Evolutionary conservation across 1,140 invertebrate genomes (phyloP).

Genomic region (Drosophila rhopaloa): DNA sequence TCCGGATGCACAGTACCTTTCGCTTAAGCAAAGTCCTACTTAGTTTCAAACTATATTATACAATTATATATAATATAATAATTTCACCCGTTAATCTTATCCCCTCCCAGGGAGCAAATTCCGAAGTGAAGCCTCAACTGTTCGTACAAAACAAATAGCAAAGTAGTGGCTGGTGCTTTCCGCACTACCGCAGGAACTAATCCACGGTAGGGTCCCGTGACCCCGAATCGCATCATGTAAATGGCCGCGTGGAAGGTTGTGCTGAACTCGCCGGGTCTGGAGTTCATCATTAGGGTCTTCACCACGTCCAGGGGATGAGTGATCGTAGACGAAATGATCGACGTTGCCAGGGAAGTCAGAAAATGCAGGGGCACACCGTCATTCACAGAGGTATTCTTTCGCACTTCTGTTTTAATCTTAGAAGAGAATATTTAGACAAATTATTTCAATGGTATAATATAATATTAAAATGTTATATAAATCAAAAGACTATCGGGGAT

Average conservation of each 20-base stretch:
- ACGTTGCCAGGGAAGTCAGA: slow-evolving; percentile 31
- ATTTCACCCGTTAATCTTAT: too few species aligned
- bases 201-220: slow-evolving; percentile 32
- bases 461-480: too few species aligned
- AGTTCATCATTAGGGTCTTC: slow-evolving; percentile 56
- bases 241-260: neutral
- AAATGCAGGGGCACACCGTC: slow-evolving; percentile 37
- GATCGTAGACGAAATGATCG: slow-evolving; percentile 31
- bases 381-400: neutral
- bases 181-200: slow-evolving; percentile 33
- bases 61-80: too few species aligned
- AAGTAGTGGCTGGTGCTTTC: slow-evolving; percentile 40
- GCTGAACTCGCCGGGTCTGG: slow-evolving; percentile 19
- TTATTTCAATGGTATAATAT: too few species aligned
- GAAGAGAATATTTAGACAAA: too few species aligned
- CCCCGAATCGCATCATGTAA: slow-evolving; percentile 49
- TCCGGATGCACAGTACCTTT: too few species aligned
- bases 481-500: too few species aligned
- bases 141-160: slow-evolving; percentile 53
- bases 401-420: slow-evolving; percentile 26
- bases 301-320: slow-evolving; percentile 53
- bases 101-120: slow-evolving; percentile 10
- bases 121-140: slow-evolving; percentile 50
- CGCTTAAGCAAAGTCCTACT: too few species aligned
- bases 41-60: too few species aligned